A percentile compares a stretch with the other conserved stretches of the same genome.
Conservation (phyloP, 2,113 vertebrate genomes). For the Actenoides hombroni region DNA sequence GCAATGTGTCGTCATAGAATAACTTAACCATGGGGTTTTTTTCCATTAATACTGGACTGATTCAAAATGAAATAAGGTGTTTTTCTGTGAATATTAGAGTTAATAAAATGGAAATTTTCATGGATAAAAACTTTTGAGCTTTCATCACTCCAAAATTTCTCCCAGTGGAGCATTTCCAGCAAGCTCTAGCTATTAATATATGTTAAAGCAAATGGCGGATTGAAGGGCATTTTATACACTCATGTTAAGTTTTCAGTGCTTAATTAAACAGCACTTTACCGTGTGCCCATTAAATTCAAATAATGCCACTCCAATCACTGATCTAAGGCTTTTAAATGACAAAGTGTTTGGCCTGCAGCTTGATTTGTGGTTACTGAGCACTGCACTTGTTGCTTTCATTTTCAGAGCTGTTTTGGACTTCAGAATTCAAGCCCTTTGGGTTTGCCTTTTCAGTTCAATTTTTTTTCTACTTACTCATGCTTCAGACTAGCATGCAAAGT, state of each 20-base stretch:
- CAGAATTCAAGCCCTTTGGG: background rate
- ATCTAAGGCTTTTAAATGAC: constrained; percentile 3
- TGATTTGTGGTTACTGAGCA: background rate
- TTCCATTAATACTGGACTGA: background rate
- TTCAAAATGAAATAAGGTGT: background rate
- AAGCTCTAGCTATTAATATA: background rate
- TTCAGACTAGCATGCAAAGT: background rate
- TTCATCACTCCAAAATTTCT: background rate
- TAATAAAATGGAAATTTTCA: background rate
- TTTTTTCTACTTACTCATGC: background rate
- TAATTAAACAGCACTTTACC: constrained; percentile 33
- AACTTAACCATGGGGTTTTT: background rate
- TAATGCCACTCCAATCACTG: background rate
- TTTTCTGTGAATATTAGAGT: background rate
- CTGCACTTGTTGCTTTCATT: background rate
- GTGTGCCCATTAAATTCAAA: constrained; percentile 16
- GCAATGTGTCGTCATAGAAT: background rate
- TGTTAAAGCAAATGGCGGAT: background rate
- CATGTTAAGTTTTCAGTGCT: background rate
- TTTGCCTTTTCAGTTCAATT: background rate
- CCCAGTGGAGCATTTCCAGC: background rate
- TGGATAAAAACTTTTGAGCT: background rate
- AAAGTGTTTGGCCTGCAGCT: background rate
- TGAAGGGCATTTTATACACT: background rate
- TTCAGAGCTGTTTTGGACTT: background rate